A percentile compares a stretch with the other conserved stretches of the same genome.
phyloP scores from a whole-genome alignment of 2,113 vertebrate species.

The Bubo bubo region DNA sequence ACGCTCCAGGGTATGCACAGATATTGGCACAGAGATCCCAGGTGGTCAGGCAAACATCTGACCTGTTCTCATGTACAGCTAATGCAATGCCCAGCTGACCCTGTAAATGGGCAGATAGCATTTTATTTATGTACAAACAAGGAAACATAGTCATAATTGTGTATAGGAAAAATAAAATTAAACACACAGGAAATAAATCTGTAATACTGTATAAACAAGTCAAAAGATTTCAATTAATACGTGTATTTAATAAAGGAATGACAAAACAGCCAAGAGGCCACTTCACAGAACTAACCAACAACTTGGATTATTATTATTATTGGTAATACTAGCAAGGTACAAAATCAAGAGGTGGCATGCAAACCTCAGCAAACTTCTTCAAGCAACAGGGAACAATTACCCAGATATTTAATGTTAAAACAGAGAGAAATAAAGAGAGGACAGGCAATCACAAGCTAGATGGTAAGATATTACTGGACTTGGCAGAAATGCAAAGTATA shows the following conservation, averaged over 20 bases:
- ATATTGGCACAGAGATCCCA: background rate
- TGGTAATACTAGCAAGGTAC: background rate
- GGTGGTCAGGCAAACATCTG: background rate
- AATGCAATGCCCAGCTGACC: background rate
- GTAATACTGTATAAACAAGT: background rate
- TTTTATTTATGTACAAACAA: background rate
- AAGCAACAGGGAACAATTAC: background rate
- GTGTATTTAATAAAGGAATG: background rate
- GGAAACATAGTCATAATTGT: background rate
- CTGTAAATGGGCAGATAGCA: background rate
- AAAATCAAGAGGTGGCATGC: background rate
- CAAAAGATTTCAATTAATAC: background rate
- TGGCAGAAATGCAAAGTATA: background rate
- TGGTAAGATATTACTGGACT: background rate
- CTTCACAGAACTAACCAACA: background rate
- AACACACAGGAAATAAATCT: background rate
- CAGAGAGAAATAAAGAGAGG: background rate
- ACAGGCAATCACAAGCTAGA: background rate
- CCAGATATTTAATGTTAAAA: background rate
- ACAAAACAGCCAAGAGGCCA: background rate
- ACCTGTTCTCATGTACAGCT: background rate
- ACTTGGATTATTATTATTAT: background rate
- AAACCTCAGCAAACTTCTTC: background rate
- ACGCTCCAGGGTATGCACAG: background rate
- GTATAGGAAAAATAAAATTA: no score